Percentiles rank a stretch among this genome's conserved stretches.
Evolutionary conservation across 2,113 vertebrate species (phyloP).

Genomic region (Oostethus manadensis): DNA sequence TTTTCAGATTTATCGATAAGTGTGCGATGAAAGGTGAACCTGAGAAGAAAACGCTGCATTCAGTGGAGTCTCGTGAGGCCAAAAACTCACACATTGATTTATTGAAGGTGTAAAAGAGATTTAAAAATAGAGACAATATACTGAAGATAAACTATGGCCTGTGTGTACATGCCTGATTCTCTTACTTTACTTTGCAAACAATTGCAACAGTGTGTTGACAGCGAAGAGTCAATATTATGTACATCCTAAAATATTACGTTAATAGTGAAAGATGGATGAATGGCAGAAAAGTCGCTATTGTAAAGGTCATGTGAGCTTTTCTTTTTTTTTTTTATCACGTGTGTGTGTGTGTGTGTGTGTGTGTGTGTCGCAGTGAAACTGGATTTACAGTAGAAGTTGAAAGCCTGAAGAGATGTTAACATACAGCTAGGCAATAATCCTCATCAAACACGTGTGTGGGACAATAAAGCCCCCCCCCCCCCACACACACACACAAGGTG

Average conservation of each 20-base stretch:
- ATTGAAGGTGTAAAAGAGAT: background rate
- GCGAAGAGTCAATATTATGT: constrained; percentile 1
- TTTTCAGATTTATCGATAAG: no score
- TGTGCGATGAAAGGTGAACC: no score
- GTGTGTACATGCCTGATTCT: background rate
- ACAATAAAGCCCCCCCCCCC: constrained; percentile 28
- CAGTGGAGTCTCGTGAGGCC: background rate
- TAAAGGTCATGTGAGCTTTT: background rate
- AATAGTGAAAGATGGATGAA: background rate
- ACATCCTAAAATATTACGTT: background rate
- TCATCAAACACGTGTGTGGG: constrained; percentile 25
- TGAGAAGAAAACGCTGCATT: background rate
- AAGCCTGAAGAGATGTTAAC: no score
- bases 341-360: background rate
- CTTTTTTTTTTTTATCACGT: background rate
- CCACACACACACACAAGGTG: background rate
- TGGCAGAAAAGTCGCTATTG: background rate
- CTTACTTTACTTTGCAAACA: constrained; percentile 3
- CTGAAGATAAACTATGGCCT: background rate
- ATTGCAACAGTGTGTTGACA: constrained; percentile 5
- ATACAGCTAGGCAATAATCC: constrained; percentile 9
- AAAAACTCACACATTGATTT: background rate
- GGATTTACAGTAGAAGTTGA: background rate
- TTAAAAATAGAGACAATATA: background rate
- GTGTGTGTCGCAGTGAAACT: background rate